These are phyloP conservation scores for Chlorodrepanis virens DNA, from an alignment of 2,113 vertebrate genomes.

Conservation along the genomic window DNA sequence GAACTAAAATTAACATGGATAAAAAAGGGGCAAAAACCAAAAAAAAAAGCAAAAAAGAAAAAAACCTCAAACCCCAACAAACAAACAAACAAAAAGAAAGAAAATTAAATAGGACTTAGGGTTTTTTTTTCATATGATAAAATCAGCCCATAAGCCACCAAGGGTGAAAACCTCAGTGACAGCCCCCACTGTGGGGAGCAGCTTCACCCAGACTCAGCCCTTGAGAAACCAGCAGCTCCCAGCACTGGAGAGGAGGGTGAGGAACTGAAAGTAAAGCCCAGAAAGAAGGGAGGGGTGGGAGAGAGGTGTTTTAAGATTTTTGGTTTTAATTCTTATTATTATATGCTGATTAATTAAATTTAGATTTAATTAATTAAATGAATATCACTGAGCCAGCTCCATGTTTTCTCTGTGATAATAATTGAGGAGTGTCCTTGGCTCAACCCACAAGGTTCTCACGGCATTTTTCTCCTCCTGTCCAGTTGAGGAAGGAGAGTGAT, in stretches of 20 bases:
- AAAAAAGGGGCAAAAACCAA: accelerated
- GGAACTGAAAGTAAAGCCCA: background rate
- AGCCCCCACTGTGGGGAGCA: background rate
- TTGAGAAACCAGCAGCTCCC: background rate
- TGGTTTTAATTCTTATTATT: background rate
- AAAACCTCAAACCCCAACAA: background rate
- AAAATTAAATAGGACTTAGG: accelerated
- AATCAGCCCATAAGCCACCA: background rate
- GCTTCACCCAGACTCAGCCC: background rate
- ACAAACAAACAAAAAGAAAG: accelerated
- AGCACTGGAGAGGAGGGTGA: accelerated
- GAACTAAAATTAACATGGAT: background rate
- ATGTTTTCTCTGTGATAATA: background rate
- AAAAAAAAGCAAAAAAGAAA: too few relatives aligned
- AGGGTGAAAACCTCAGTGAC: background rate
- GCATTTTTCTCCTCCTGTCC: background rate
- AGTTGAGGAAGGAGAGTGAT: background rate
- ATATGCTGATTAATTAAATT: background rate
- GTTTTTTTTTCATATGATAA: background rate
- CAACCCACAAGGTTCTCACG: accelerated
- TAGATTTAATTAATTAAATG: background rate
- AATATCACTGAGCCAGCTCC: background rate
- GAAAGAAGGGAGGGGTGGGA: background rate
- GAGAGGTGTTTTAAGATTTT: background rate
- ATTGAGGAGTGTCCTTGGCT: background rate